phyloP scores from a whole-genome alignment of 2,797 vertebrate genomes.

The Champsocephalus gunnari region DNA sequence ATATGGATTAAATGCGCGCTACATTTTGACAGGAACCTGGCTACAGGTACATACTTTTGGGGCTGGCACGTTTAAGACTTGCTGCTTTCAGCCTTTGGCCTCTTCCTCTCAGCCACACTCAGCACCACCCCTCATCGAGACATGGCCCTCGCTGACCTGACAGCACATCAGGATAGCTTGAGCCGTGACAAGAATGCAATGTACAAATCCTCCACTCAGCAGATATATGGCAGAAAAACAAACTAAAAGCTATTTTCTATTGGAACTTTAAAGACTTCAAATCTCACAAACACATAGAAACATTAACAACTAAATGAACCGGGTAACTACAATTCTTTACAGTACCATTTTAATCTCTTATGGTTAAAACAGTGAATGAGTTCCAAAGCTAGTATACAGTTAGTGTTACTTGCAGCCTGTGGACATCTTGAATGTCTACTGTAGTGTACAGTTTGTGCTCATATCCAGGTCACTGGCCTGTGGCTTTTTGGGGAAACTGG shows the following conservation, averaged over 20 bases:
- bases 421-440: slow-evolving; percentile 29
- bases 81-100: neutral
- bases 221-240: slow-evolving; percentile 11
- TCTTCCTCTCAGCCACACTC: slow-evolving; percentile 2
- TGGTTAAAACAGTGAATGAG: neutral
- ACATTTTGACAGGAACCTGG: neutral
- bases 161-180: slow-evolving; percentile 23
- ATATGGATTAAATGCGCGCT: no score
- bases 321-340: neutral
- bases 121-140: slow-evolving; percentile 1
- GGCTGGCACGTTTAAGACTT: neutral
- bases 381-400: slow-evolving; percentile 8
- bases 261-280: neutral
- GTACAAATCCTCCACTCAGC: slow-evolving; percentile 8
- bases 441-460: neutral
- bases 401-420: slow-evolving; percentile 20
- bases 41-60: neutral
- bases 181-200: slow-evolving; percentile 13
- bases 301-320: neutral
- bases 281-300: neutral
- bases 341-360: neutral
- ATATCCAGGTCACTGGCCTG: slow-evolving; percentile 38
- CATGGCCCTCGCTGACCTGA: slow-evolving; percentile 7
- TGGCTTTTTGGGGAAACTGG: slow-evolving; percentile 41
- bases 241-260: neutral